Evolutionary conservation across 2,113 vertebrate genomes (phyloP), one percentile per base, ranked within the genome.

Genomic region (Rana temporaria): DNA sequence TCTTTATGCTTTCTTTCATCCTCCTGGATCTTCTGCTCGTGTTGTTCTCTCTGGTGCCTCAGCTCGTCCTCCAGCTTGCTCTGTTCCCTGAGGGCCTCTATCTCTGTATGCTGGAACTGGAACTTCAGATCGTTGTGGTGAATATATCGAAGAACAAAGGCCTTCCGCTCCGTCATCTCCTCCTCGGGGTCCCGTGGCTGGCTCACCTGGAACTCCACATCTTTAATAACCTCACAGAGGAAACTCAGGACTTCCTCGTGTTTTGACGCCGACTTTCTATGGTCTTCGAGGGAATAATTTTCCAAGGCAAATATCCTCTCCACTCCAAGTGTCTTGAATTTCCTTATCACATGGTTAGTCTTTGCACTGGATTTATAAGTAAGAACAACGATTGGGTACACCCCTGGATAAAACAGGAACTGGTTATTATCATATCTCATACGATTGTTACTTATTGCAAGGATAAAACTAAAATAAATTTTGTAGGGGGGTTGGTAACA

Each of bases 241-340:
- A 69, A 69, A 18, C 53, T 71, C 48, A 71, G n/a, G 68, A 71
- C 68, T 14, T 55, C 32, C 20, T 71, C 14, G 24, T 71, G 68
- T 53, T 24, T 69, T 19, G 5, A 19, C 20, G 8, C 11, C 4
- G 32, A 38, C 42, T 69, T 69, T n/a, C 11, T n/a, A 15, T 53
- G 48, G 16, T 53, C 68, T 12, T 24, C 20, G 3, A 19, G 7
- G 12, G 68, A 24, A 20, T 69, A 71, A 24, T 71, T 53, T 15
- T 71, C 42, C 22, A 71, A 5, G 7, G 42, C 9, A 53, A 71
- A 71, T n/a, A 71, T 53, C 42, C 20, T 19, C 20, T 71, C 68
- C n/a, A 53, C 42, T 0, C 68, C 48, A 1, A 71, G 38, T n/a
- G 15, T 24, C 24, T 15, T 0, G 42, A 71, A 53, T 1, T 20